Percentiles rank a stretch among this genome's conserved stretches.
Evolutionary conservation across 1,140 invertebrate species (phyloP).

Genomic region (Drosophila kikkawai): DNA sequence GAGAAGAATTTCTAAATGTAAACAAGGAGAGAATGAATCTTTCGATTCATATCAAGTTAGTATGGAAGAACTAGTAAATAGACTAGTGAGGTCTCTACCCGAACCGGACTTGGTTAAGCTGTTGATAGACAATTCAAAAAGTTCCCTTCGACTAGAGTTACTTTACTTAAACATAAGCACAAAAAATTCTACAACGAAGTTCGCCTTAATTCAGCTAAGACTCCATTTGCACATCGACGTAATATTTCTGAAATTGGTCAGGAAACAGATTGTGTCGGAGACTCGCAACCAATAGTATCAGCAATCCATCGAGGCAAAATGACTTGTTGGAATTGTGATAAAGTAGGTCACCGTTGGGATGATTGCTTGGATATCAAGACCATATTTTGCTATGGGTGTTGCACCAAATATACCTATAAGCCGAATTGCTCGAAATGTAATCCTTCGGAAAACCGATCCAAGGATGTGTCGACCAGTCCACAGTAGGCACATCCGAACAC

Average conservation of each 20-base stretch:
- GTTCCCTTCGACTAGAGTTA: neutral
- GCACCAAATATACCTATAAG: neutral
- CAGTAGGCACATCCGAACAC: neutral
- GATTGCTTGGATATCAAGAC: neutral
- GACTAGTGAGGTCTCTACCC: no score
- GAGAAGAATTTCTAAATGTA: no score
- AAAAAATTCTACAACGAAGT: no score
- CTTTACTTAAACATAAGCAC: neutral
- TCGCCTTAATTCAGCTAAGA: neutral
- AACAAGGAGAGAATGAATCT: no score
- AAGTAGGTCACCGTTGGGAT: neutral
- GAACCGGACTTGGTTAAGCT: no score
- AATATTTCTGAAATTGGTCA: no score
- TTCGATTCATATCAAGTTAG: no score
- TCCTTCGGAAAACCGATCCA: neutral
- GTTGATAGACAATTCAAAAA: neutral
- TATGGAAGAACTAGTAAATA: no score
- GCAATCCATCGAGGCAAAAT: neutral
- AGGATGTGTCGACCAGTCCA: conserved; percentile 1
- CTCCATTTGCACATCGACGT: neutral
- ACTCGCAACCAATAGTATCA: neutral
- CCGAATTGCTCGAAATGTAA: neutral
- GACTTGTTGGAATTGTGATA: neutral
- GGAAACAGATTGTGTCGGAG: neutral
- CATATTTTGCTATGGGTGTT: neutral